Base-by-base conservation (phyloP, 1,140 invertebrate genomes). In the Drosophila yakuba region DNA sequence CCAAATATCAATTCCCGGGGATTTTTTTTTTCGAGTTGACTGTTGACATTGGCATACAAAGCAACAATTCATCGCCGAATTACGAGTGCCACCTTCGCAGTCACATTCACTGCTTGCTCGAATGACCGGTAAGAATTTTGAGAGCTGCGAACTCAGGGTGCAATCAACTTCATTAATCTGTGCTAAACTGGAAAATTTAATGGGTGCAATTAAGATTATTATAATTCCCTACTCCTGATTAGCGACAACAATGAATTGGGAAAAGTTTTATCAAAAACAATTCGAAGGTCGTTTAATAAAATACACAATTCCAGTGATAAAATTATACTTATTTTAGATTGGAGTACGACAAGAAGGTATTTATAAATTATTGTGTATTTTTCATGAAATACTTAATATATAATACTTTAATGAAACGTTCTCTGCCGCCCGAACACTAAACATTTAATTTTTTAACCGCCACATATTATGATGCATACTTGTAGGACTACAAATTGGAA, bases 1-100 rank as follows among this genome's bases (percentile, higher is more conserved):
- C 32, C 60, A 55, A 56, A 82, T 75, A 72, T 58, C 45, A 64
- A 72, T 80, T 74, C 68, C 72, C 10, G 74, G 83, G 82, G 82
- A 20, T 75, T 86, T 88, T 85, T 85, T 85, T 78, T 75, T 58
- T 52, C 20, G 8, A 47, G 51, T 32, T 71, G 64, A 71, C 67
- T 57, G 64, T 23, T 23, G 28, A 12, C 43, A 32, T 32, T 32
- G 32, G 38, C 12, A 48, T 64, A 50, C 44, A 64, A 64, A 39
- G 35, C 43, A 11, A 38, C 14, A 57, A 32, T 35, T 51, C 47
- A 68, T 66, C 44, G 45, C 64, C 61, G 32, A 68, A 66, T 52
- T n/a, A 11, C 61, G 47, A 28, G 12, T 1, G 45, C 45, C n/a
- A 52, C 38, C 60, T 68, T 64, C 66, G 64, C 38, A 52, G 47